Evolutionary conservation across 2,888 invertebrate genomes (phyloP).

Genomic region (Pollenia griseotomentosa): DNA sequence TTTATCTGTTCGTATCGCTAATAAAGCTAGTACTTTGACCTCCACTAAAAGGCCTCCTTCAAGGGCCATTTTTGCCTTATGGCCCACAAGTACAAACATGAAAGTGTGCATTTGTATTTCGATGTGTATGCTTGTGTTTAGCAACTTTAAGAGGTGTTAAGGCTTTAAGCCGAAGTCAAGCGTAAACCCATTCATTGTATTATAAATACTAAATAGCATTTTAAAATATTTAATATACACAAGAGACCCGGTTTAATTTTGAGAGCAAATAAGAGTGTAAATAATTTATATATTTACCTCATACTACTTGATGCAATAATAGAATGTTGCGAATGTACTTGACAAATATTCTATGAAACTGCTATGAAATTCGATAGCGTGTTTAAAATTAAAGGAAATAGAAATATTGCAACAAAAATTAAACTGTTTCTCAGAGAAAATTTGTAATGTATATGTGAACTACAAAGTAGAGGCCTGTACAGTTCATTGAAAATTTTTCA

Average conservation of each 20-base stretch:
- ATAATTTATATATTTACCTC: background rate
- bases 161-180: slow-evolving; percentile 53
- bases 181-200: slow-evolving; percentile 35
- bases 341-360: background rate
- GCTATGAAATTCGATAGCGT: background rate
- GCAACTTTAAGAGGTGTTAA: slow-evolving; percentile 48
- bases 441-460: no score
- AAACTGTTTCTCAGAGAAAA: no score
- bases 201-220: slow-evolving; percentile 9
- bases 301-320: background rate
- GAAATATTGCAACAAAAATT: background rate
- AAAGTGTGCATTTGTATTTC: background rate
- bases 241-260: slow-evolving; percentile 5
- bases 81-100: background rate
- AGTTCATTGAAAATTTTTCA: no score
- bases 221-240: background rate
- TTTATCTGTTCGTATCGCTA: no score
- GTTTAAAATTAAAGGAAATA: background rate
- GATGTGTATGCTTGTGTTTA: background rate
- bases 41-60: no score
- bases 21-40: no score
- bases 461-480: no score
- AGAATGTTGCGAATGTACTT: slow-evolving; percentile 8
- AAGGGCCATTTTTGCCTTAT: no score
- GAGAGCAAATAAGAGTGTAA: slow-evolving; percentile 31